phyloP scores from a whole-genome alignment of 2,797 vertebrate genomes.

The Macropodus opercularis region DNA sequence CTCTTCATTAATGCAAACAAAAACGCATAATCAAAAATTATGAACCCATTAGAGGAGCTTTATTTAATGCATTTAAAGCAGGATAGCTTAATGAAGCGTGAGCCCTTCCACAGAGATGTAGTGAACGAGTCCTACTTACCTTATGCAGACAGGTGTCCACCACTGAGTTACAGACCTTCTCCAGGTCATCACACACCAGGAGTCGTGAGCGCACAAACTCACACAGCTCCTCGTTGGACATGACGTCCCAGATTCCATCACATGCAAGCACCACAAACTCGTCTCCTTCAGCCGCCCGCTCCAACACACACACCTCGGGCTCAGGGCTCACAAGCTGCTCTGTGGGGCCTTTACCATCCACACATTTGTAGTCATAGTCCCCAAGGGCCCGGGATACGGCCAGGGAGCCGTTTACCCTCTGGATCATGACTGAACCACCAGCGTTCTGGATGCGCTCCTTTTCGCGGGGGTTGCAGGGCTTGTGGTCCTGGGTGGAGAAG shows the following conservation, averaged over 20 bases:
- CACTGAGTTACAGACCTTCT: conserved; percentile 98
- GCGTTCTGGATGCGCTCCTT: conserved; percentile 99
- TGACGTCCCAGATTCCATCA: conserved; percentile 99
- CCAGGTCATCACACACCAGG: conserved; percentile 94
- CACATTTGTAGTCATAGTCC: conserved; percentile 99
- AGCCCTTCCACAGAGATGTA: too few species aligned
- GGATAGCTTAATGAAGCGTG: too few species aligned
- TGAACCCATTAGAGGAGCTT: too few species aligned
- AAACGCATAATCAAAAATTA: too few species aligned
- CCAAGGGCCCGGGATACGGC: conserved; percentile 97
- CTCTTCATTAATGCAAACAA: neutral
- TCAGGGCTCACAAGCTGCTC: conserved; percentile 99
- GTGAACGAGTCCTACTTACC: too few species aligned
- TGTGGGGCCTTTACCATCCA: conserved; percentile 98
- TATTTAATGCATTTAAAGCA: too few species aligned
- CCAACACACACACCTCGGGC: conserved; percentile 96
- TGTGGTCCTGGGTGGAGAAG: conserved; percentile 99
- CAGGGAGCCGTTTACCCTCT: conserved; percentile 97
- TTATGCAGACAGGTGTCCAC: conserved; percentile 99
- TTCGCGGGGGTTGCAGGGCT: conserved; percentile 97
- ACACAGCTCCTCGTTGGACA: conserved; percentile 99
- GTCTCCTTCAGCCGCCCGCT: conserved; percentile 92
- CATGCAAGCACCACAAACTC: conserved; percentile 98
- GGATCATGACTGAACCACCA: conserved; percentile 98
- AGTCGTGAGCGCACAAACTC: conserved; percentile 97